Evolutionary conservation across 2,797 vertebrate genomes (phyloP).

Genomic region (Lophotriccus pileatus): DNA sequence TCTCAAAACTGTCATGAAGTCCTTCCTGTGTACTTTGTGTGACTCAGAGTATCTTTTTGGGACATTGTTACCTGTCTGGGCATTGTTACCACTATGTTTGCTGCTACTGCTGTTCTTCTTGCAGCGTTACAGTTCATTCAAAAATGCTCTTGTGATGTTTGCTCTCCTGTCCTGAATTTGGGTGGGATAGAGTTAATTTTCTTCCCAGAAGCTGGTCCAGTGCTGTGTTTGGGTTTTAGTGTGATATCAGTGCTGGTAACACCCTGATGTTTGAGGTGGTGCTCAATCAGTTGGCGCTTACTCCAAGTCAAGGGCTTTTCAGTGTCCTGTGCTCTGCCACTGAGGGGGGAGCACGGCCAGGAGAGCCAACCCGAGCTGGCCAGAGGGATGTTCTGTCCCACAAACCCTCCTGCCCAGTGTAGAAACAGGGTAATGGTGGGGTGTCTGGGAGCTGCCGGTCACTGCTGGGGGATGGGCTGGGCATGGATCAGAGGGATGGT

Average conservation of each 20-base stretch:
- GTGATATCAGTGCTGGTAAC: background rate
- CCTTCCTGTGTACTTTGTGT: fast-evolving
- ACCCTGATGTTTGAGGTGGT: background rate
- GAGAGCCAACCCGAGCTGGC: background rate
- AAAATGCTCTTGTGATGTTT: background rate
- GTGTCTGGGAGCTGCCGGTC: background rate
- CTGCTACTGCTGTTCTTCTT: background rate
- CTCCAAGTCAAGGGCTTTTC: background rate
- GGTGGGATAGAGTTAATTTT: background rate
- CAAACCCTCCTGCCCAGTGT: background rate
- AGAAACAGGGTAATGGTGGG: too few relatives aligned
- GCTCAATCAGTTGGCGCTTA: background rate
- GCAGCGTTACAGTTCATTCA: background rate
- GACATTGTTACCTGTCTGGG: background rate
- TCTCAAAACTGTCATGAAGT: background rate
- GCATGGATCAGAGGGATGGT: background rate
- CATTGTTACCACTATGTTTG: background rate
- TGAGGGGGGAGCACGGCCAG: background rate
- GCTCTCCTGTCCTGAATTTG: background rate
- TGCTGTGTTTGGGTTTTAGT: background rate
- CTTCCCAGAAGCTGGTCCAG: background rate
- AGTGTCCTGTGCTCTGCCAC: background rate
- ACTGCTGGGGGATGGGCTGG: background rate
- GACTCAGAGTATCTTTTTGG: background rate
- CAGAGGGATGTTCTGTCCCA: background rate